Base-by-base conservation (phyloP, 2,888 invertebrate genomes). In the Aphrophora alni region DNA sequence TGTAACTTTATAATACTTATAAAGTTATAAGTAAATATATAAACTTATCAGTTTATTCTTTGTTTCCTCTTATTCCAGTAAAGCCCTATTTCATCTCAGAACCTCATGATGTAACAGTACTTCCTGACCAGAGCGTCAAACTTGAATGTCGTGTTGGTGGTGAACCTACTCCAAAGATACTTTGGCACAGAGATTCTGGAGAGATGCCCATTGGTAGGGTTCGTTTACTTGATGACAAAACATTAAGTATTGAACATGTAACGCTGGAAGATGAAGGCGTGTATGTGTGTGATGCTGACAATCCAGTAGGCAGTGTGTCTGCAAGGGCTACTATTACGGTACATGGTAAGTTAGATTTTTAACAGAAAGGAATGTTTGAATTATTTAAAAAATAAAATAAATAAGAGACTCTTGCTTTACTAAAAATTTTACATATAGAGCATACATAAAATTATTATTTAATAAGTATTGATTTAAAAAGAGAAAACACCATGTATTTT, bases 121-220 rank as follows among this genome's bases (percentile, higher is more conserved):
- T 96, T 84, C 92, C 95, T 85, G 95, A 96, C 73, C 94, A 96
- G 88, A 93, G 93, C 86, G 95, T 96, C 77, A 93, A 95, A 86
- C 96, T 98, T 89, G 93, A 95, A 86, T 98, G 98, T 88, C 93
- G 94, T 85, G 97, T 95, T 2, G 95, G 95, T 82, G 98, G 98
- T 44, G 97, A 98, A 89, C 97, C 97, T 24, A 91, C 93, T 77
- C 97, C 97, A 0, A 94, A 94, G 85, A 94, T 98, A 77, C 91
- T 94, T 33, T 98, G 98, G 98, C 92, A 95, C 80, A 92, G 96
- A 84, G 94, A 95, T 87, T 95, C 94, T 87, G 96, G 96, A 76
- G 93, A 94, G 86, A 93, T 97, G 90, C 96, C 97, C 5, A 93
- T 94, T 76, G 94, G 95, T 81, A 91, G 95, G 82, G 93, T 93